A percentile compares a stretch with the other conserved stretches of the same genome.
Evolutionary conservation across 2,888 invertebrate species (phyloP).

Genomic region (Balanococcus diminutus): DNA sequence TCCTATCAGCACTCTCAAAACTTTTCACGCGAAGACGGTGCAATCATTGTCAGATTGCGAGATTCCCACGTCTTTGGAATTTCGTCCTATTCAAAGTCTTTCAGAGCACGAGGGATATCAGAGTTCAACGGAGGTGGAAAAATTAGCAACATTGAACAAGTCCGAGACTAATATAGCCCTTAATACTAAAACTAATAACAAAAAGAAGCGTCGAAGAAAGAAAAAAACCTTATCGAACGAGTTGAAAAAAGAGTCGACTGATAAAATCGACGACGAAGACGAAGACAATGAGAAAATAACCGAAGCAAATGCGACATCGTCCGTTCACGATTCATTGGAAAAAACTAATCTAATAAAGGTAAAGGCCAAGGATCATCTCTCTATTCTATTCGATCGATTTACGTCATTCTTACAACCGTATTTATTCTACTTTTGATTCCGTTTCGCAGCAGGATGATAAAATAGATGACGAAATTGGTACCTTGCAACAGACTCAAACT

Average conservation of each 20-base stretch:
- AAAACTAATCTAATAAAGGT: slow-evolving; percentile 2
- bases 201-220: slow-evolving; percentile 29
- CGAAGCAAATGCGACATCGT: not conserved
- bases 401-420: not conserved
- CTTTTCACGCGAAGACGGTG: slow-evolving; percentile 67
- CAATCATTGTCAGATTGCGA: slow-evolving; percentile 53
- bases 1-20: slow-evolving; percentile 62
- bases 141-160: slow-evolving; percentile 25
- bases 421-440: not conserved
- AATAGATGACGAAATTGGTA: slow-evolving; percentile 44
- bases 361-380: not conserved
- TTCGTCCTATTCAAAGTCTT: slow-evolving; percentile 65
- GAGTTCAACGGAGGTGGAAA: slow-evolving; percentile 48
- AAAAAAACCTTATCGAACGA: slow-evolving; percentile 43
- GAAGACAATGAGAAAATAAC: slow-evolving; percentile 64
- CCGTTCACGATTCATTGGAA: not conserved
- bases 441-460: slow-evolving; percentile 16
- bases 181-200: slow-evolving; percentile 38
- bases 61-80: slow-evolving; percentile 62
- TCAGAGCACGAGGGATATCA: slow-evolving; percentile 52
- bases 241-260: slow-evolving; percentile 67
- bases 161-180: slow-evolving; percentile 47
- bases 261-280: slow-evolving; percentile 80
- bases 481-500: not conserved
- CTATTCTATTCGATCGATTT: not conserved